phyloP scores from a whole-genome alignment of 2,113 vertebrate species.

The Passer montanus region DNA sequence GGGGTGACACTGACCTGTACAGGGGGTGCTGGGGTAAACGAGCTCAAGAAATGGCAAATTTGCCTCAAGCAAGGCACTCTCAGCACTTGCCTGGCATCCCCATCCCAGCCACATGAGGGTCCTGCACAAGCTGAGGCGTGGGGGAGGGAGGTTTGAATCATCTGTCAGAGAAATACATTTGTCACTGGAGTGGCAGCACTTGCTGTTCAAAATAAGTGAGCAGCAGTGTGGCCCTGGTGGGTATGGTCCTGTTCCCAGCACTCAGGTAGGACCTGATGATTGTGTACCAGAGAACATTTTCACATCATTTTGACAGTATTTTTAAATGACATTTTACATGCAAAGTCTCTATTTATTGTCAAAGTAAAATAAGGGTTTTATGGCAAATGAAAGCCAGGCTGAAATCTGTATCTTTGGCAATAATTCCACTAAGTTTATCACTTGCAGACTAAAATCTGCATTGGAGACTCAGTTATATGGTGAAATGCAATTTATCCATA shows the following conservation, averaged over 20 bases:
- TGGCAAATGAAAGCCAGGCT: not conserved
- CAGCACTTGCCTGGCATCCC: not conserved
- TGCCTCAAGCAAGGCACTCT: rapidly evolving
- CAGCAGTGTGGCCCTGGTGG: not conserved
- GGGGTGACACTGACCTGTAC: not conserved
- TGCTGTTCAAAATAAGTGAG: not conserved
- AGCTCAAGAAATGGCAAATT: not conserved
- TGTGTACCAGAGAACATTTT: not conserved
- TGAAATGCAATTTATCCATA: not conserved
- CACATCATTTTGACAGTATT: not conserved
- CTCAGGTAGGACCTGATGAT: not conserved
- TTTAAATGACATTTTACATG: not conserved
- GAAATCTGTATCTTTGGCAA: not conserved
- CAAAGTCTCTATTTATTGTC: not conserved
- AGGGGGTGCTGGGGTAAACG: rapidly evolving
- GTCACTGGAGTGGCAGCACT: not conserved
- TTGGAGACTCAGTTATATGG: not conserved
- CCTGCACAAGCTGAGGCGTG: not conserved
- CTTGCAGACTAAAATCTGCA: constrained; percentile 9
- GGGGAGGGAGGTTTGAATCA: not conserved
- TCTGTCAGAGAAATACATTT: not conserved
- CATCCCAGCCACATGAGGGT: rapidly evolving
- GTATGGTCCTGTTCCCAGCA: rapidly evolving
- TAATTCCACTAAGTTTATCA: constrained; percentile 1
- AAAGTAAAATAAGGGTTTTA: not conserved